These are phyloP conservation scores for Acipenser ruthenus DNA, from an alignment of 2,797 vertebrate genomes.

Conservation along the genomic window DNA sequence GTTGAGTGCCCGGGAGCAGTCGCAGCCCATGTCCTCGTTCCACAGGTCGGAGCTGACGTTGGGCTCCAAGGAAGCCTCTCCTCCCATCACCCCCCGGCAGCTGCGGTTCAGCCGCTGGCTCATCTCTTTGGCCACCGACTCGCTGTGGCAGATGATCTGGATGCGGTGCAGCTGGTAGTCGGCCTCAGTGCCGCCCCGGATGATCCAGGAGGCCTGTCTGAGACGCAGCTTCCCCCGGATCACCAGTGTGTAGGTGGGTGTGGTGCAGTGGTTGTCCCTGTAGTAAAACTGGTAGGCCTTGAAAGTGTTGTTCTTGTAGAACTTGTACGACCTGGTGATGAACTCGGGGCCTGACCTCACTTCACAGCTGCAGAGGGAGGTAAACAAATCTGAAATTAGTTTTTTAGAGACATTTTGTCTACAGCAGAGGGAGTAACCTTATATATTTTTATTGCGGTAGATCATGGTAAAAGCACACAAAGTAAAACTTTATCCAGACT, in stretches of 20 bases:
- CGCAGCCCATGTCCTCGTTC: conserved; percentile 72
- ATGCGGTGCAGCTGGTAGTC: conserved; percentile 82
- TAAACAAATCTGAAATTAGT: conserved; percentile 14
- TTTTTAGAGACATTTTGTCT: too few relatives aligned
- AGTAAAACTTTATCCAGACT: too few relatives aligned
- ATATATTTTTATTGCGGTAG: too few relatives aligned
- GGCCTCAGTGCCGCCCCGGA: conserved; percentile 85
- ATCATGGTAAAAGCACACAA: too few relatives aligned
- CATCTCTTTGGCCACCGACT: conserved; percentile 62
- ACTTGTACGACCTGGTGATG: conserved; percentile 85
- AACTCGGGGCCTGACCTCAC: conserved; percentile 92
- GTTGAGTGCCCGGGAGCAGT: conserved; percentile 79
- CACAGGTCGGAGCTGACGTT: conserved; percentile 69
- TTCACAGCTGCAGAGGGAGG: conserved; percentile 70
- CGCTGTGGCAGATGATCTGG: conserved; percentile 75
- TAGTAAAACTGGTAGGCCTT: conserved; percentile 93
- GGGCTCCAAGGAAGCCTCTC: conserved; percentile 58
- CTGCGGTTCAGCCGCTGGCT: conserved; percentile 67
- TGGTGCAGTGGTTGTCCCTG: conserved; percentile 85
- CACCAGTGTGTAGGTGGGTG: conserved; percentile 78
- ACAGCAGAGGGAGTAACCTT: too few relatives aligned
- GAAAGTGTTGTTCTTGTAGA: conserved; percentile 87
- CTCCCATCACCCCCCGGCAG: conserved; percentile 63
- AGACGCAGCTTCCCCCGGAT: conserved; percentile 77
- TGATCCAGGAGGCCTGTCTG: conserved; percentile 92